These are phyloP conservation scores for Micropoecilia bifurca DNA, from an alignment of 2,797 vertebrate genomes.

Conservation along the genomic window DNA sequence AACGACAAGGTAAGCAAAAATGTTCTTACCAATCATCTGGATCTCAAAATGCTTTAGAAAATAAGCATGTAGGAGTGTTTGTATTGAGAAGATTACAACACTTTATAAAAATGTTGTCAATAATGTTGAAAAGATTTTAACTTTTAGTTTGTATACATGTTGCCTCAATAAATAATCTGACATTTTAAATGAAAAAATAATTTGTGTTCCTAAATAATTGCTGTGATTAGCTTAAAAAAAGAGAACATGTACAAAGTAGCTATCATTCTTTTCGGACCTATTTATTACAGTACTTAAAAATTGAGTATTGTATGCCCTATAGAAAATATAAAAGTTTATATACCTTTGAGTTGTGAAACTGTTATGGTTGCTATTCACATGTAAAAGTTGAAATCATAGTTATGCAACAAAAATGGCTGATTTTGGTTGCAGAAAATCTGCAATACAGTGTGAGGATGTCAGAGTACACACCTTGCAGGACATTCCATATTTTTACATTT, in stretches of 20 bases:
- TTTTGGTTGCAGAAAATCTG: neutral
- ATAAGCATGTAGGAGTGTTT: neutral
- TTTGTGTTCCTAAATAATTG: neutral
- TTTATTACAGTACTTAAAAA: neutral
- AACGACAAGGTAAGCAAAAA: conserved; percentile 9
- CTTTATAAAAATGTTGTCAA: neutral
- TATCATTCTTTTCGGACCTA: neutral
- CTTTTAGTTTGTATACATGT: neutral
- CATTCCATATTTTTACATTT: conserved; percentile 92
- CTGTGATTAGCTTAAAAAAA: neutral
- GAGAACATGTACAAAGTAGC: neutral
- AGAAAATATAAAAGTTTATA: neutral
- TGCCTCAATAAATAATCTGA: neutral
- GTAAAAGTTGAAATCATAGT: neutral
- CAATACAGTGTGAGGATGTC: neutral
- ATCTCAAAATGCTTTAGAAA: neutral
- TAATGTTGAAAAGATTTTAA: neutral
- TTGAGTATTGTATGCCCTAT: neutral
- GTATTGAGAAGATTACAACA: too few relatives aligned
- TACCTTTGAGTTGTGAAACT: neutral
- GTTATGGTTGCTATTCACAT: neutral
- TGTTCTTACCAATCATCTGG: neutral
- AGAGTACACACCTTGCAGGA: conserved; percentile 86
- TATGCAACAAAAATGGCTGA: neutral
- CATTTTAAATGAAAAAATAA: neutral